Conservation (phyloP, 2,113 vertebrate species). For the Neoarius graeffei region DNA sequence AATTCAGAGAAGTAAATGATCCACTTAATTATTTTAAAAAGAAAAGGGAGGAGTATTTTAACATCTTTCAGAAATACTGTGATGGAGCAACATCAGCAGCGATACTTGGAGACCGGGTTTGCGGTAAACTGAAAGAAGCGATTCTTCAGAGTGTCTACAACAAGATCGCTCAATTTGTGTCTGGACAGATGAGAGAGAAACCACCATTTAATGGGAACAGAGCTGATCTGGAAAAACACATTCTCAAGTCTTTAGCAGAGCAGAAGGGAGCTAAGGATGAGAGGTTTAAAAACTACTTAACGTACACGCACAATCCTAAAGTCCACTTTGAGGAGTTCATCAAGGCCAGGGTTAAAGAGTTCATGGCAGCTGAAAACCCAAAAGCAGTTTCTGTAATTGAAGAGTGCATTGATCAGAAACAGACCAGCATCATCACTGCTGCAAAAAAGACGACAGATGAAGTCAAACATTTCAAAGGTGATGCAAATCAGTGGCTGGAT, state of each 20-base stretch:
- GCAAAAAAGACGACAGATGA: conserved; percentile 39
- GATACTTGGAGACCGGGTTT: conserved; percentile 61
- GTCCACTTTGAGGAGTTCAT: conserved; percentile 54
- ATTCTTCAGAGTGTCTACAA: conserved; percentile 38
- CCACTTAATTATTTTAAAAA: no score
- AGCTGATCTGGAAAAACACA: conserved; percentile 62
- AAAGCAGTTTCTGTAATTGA: conserved; percentile 23
- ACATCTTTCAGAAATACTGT: no score
- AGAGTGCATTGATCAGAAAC: conserved; percentile 31
- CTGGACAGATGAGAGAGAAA: conserved; percentile 53
- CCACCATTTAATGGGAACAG: conserved; percentile 61
- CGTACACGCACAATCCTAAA: conserved; percentile 17
- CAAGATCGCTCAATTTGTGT: conserved; percentile 48
- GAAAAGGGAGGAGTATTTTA: no score
- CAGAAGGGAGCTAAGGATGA: conserved; percentile 53
- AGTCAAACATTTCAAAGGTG: not conserved
- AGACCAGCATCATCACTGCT: conserved; percentile 40
- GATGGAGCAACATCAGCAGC: conserved; percentile 65
- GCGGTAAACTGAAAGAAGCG: conserved; percentile 61
- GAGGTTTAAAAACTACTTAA: conserved; percentile 57
- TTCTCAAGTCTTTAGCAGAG: conserved; percentile 65
- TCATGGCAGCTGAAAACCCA: conserved; percentile 22
- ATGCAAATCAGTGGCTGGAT: conserved; percentile 52
- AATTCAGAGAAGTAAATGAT: no score
- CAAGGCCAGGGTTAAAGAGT: not conserved